Conservation (phyloP, 2,797 vertebrate species). For the Muscicapa striata region DNA sequence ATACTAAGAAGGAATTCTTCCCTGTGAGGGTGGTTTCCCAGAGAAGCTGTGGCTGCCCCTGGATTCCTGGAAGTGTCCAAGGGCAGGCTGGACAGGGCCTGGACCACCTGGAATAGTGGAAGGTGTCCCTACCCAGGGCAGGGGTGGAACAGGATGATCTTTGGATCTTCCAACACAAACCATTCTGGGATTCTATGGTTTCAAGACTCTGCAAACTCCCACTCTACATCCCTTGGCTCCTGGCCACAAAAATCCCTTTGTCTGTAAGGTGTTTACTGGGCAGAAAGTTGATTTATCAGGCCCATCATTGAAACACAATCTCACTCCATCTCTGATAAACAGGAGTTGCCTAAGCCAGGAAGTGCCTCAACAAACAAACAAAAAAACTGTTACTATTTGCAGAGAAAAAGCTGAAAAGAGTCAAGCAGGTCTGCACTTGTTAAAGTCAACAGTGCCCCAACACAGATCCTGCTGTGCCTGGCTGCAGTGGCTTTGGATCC, state of each 20-base stretch:
- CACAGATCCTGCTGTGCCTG: neutral
- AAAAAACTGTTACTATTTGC: slow-evolving; percentile 75
- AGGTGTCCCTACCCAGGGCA: neutral
- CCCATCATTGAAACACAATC: neutral
- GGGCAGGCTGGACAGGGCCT: accelerated
- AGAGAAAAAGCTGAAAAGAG: slow-evolving; percentile 41
- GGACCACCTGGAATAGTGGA: neutral
- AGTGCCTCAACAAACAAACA: slow-evolving; percentile 48
- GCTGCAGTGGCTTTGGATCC: neutral
- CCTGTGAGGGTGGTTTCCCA: neutral
- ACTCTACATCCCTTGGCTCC: neutral
- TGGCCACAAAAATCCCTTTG: slow-evolving; percentile 14
- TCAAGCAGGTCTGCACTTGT: slow-evolving; percentile 75
- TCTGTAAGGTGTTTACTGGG: slow-evolving; percentile 24
- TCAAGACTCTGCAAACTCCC: neutral
- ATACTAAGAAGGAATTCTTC: neutral
- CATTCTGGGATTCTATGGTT: neutral
- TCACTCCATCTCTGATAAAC: slow-evolving; percentile 14
- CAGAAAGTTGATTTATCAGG: slow-evolving; percentile 20
- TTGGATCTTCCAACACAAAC: neutral
- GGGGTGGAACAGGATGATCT: accelerated
- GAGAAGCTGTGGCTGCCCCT: neutral
- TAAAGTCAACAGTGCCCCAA: neutral
- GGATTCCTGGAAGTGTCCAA: neutral
- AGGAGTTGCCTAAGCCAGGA: neutral